Conservation (phyloP, 2,797 vertebrate species). For the Microctenopoma lineatum region DNA sequence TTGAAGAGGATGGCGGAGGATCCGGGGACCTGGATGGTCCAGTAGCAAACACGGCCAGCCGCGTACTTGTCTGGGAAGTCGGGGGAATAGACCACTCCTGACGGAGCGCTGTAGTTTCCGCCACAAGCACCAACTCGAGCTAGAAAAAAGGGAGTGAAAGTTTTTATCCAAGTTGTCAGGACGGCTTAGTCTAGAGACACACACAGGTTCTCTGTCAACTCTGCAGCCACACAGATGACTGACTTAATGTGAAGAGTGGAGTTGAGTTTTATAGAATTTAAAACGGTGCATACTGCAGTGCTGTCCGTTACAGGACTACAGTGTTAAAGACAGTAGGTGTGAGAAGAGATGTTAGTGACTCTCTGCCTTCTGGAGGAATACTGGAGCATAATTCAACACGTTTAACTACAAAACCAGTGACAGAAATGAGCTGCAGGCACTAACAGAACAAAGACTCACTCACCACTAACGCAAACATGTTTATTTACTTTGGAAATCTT, state of each 20-base stretch:
- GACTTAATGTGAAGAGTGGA: background rate
- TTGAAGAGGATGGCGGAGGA: conserved; percentile 89
- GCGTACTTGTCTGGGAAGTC: conserved; percentile 94
- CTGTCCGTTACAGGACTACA: background rate
- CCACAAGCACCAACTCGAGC: conserved; percentile 94
- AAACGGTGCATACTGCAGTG: background rate
- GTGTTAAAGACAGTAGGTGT: background rate
- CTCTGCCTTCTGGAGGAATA: background rate
- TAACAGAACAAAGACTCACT: background rate
- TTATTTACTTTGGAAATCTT: background rate
- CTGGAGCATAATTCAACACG: background rate
- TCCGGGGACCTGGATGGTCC: conserved; percentile 94
- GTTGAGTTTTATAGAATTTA: background rate
- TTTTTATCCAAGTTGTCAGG: background rate
- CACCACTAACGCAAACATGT: background rate
- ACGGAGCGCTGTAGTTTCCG: conserved; percentile 91
- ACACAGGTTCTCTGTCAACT: conserved; percentile 2
- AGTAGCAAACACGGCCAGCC: conserved; percentile 92
- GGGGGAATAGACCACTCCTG: conserved; percentile 93
- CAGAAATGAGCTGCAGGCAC: conserved; percentile 1
- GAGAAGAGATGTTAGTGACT: background rate
- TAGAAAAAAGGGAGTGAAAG: conserved; percentile 62
- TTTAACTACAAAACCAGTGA: background rate
- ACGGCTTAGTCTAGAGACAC: background rate
- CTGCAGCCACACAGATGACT: background rate